Conservation (phyloP, 2,888 invertebrate species). For the Aphidius colemani region DNA sequence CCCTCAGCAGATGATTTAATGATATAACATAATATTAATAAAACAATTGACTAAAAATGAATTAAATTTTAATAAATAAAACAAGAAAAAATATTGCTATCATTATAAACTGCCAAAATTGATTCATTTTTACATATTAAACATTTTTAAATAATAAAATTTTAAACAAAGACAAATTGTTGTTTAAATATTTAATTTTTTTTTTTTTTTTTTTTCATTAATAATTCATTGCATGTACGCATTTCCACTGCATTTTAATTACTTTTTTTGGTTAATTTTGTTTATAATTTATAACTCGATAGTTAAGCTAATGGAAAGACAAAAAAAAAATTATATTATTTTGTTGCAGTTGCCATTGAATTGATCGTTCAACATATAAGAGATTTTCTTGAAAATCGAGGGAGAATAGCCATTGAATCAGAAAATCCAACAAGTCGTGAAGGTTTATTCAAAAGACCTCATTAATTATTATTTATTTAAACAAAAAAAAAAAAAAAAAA, state of each 20-base stretch:
- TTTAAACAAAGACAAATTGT: not conserved
- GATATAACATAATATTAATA: no score
- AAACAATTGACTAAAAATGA: no score
- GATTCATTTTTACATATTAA: no score
- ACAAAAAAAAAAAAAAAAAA: constrained; percentile 21
- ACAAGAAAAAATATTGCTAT: no score
- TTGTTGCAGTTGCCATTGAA: constrained; percentile 90
- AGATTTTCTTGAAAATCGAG: constrained; percentile 76
- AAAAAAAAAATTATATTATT: not conserved
- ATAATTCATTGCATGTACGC: no score
- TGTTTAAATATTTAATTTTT: no score
- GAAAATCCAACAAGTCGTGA: constrained; percentile 49
- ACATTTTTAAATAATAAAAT: not conserved
- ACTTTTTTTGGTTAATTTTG: no score
- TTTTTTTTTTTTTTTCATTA: not conserved
- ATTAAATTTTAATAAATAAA: no score
- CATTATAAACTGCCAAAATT: no score
- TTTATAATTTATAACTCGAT: no score
- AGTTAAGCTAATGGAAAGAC: not conserved
- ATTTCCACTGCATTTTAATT: no score
- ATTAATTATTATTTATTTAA: constrained; percentile 43
- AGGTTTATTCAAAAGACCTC: constrained; percentile 53
- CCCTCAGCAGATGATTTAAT: constrained; percentile 57
- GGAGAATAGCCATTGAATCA: constrained; percentile 49
- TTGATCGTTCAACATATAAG: constrained; percentile 96